Base-by-base conservation (phyloP, 1,140 invertebrate genomes). In the Calycopis cecrops region DNA sequence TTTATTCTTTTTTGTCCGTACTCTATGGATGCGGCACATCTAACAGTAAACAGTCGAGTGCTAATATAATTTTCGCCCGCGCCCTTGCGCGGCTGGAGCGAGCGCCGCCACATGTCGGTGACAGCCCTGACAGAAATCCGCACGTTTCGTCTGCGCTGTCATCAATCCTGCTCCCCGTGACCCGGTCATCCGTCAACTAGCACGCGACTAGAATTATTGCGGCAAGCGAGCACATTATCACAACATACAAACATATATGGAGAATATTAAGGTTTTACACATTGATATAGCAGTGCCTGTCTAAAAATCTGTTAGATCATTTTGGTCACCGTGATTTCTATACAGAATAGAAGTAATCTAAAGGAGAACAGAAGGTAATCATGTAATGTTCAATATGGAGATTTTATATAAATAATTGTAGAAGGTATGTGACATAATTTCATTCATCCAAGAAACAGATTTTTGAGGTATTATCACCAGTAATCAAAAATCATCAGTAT, bases 61-160 rank as follows among this genome's bases (percentile, higher is more conserved):
- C 17, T 35, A 50, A 35, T 9, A 9, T 35, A n/a, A 21, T 50
- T 10, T n/a, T 50, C 10, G 35, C 1, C 12, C 33, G 33, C 16
- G 28, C 34, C n/a, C 16, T 34, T 34, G 10, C 9, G 9, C 6
- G 48, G 21, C 18, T 9, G 6, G 21, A 3, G 21, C 21, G 21
- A 28, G 21, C 38, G 12, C 18, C 14, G 50, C 48, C 73, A 69
- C 57, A 64, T 80, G 75, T 57, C 62, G 61, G 38, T 69, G 73
- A 78, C 75, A 76, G 71, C 56, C 71, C 68, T 65, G 76, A 72
- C 72, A 77, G 68, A 72, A 79, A 79, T 76, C 72, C 72, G n/a
- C n/a, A n/a, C n/a, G 65, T 70, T 73, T 55, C 60, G 65, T 58
- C 57, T 55, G 52, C 48, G 55, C 60, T 59, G 50, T 65, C 75